A percentile compares a stretch with the other conserved stretches of the same genome.
Conservation (phyloP, 2,113 vertebrate species). For the Pterocles gutturalis region DNA sequence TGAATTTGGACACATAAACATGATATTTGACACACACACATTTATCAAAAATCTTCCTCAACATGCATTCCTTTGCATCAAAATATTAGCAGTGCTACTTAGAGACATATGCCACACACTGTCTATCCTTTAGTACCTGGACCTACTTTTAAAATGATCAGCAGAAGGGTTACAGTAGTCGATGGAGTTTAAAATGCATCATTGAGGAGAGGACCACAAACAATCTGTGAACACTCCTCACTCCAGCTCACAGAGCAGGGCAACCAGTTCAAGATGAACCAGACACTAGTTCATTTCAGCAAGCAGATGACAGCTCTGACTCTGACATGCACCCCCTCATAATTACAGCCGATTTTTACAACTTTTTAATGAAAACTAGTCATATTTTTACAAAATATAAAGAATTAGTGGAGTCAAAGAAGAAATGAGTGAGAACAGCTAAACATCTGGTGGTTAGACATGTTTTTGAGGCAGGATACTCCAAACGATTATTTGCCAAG, state of each 20-base stretch:
- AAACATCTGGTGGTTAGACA: neutral
- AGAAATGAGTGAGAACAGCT: neutral
- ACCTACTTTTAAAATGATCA: neutral
- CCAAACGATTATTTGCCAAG: neutral
- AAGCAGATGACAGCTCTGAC: neutral
- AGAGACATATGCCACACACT: neutral
- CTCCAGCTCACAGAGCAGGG: neutral
- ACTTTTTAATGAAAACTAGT: neutral
- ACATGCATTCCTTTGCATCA: neutral
- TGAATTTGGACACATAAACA: neutral
- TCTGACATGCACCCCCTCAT: neutral
- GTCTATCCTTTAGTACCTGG: neutral
- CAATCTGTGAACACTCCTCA: neutral
- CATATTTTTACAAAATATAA: neutral
- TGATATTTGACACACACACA: neutral
- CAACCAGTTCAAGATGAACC: neutral
- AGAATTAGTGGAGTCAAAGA: neutral
- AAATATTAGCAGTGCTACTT: neutral
- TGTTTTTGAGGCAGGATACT: neutral
- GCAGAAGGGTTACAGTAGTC: neutral
- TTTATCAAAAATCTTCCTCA: neutral
- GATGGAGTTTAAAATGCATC: neutral
- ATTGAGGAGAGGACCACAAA: neutral
- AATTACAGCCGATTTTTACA: neutral
- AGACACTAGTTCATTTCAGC: neutral